Conservation (phyloP, 2,888 invertebrate genomes). For the Lapara coniferarum region DNA sequence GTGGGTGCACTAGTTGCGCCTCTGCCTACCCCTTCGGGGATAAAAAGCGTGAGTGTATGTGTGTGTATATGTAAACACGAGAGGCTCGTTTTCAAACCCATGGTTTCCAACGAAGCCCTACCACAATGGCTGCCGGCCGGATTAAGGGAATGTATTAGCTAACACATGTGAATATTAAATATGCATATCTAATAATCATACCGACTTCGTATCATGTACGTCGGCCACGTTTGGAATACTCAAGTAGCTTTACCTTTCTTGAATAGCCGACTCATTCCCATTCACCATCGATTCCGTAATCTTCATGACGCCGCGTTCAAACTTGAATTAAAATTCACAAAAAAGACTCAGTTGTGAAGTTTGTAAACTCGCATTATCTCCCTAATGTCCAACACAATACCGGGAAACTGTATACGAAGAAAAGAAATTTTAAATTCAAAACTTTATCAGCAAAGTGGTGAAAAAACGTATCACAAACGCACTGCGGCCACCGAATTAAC, state of each 20-base stretch:
- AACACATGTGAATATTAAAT: conserved; percentile 27
- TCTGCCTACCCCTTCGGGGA: no score
- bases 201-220: conserved; percentile 25
- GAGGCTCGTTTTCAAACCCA: background rate
- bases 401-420: background rate
- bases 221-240: conserved; percentile 26
- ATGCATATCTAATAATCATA: conserved; percentile 29
- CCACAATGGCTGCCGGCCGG: conserved; percentile 20
- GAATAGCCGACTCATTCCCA: conserved; percentile 43
- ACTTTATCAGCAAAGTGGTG: conserved; percentile 35
- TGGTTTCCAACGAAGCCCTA: conserved; percentile 3
- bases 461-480: conserved; percentile 55
- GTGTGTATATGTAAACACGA: no score
- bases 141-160: conserved; percentile 31
- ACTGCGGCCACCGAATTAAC: conserved; percentile 50
- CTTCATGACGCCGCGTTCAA: conserved; percentile 53
- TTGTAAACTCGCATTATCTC: conserved; percentile 4
- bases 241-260: conserved; percentile 49
- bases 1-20: no score
- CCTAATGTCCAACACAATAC: background rate
- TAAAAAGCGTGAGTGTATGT: no score
- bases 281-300: conserved; percentile 59
- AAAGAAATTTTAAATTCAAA: conserved; percentile 27
- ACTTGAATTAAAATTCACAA: background rate
- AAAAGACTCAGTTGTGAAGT: background rate